phyloP scores from a whole-genome alignment of 2,113 vertebrate species.

The Mola mola region DNA sequence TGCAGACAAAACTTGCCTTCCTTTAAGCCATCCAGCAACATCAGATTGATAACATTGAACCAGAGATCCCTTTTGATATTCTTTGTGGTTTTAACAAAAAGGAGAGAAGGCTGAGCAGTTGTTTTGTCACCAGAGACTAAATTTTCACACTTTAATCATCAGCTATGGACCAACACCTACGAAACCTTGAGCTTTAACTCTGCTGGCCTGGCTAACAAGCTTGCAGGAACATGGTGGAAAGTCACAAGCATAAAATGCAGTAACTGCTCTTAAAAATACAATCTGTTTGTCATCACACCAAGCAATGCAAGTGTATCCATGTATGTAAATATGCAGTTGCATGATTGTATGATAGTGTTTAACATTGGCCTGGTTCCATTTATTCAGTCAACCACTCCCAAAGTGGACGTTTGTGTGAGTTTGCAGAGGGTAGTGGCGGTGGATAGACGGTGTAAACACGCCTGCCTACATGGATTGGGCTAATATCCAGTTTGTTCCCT shows the following conservation, averaged over 20 bases:
- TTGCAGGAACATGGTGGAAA: constrained; percentile 44
- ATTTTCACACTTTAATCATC: constrained; percentile 63
- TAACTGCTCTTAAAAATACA: constrained; percentile 18
- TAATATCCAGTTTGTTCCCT: constrained; percentile 82
- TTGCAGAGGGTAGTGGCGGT: constrained; percentile 18
- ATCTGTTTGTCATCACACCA: constrained; percentile 20
- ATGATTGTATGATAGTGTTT: constrained; percentile 22
- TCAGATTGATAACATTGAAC: constrained; percentile 17
- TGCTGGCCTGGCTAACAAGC: constrained; percentile 54
- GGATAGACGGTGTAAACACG: constrained; percentile 75
- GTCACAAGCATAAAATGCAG: constrained; percentile 36
- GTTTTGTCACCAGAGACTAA: constrained; percentile 46
- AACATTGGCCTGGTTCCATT: constrained; percentile 5
- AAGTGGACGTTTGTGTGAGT: constrained; percentile 36
- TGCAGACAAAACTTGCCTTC: constrained; percentile 17
- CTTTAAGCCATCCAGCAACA: constrained; percentile 17
- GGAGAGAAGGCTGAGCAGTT: constrained; percentile 51
- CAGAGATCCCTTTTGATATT: constrained; percentile 33
- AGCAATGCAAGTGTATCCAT: constrained; percentile 6
- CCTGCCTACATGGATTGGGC: constrained; percentile 80
- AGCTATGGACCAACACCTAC: constrained; percentile 37
- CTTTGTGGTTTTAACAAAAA: constrained; percentile 19
- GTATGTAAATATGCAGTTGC: constrained; percentile 30
- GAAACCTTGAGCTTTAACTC: constrained; percentile 57
- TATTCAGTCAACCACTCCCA: constrained; percentile 22